Evolutionary conservation across 2,113 vertebrate genomes (phyloP), one percentile per base, ranked within the genome.

Genomic region (Embiotoca jacksoni): DNA sequence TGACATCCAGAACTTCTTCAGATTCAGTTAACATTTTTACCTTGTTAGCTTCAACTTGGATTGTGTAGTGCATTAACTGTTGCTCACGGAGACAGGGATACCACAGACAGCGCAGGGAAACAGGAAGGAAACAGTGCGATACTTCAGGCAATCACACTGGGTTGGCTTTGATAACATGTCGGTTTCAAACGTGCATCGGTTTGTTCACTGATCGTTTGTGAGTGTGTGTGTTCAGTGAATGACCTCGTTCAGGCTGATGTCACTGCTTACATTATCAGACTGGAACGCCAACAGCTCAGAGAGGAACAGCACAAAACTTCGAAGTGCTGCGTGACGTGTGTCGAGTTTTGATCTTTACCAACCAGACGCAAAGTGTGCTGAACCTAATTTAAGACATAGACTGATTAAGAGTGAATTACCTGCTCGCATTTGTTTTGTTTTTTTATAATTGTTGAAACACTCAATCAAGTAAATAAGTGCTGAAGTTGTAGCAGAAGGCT

Each of bases 171-270:
- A 64, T 46, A 31, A 69, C 23, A 33, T 16, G 5, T 23, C 61
- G 23, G 14, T 64, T 72, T 55, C 37, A 46, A 32, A 41, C 37
- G 32, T 67, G 32, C 16, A 32, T 61, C 32, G 3, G 63, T 60
- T 36, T 16, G 71, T 77, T 50, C 54, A 62, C 56, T 31, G 37
- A 33, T 52, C 0, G 6, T 57, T 14, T 77, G 32, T 33, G 2
- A 61, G 39, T 37, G 8, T 39, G 69, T 9, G 32, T 58, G 10
- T 47, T 44, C 30, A 86, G 60, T 44, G 41, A 44, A 4, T 96
- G 85, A 97, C 95, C 93, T 96, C 93, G 96, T 91, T 89, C 80
- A 68, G 89, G 90, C 79, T 96, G 96, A 96, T 92, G 94, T 96
- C 95, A 96, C 86, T 82, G 85, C 89, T 96, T 94, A 95, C 93